Evolutionary conservation across 1,140 invertebrate species (phyloP).

Genomic region (Leptinotarsa texana): DNA sequence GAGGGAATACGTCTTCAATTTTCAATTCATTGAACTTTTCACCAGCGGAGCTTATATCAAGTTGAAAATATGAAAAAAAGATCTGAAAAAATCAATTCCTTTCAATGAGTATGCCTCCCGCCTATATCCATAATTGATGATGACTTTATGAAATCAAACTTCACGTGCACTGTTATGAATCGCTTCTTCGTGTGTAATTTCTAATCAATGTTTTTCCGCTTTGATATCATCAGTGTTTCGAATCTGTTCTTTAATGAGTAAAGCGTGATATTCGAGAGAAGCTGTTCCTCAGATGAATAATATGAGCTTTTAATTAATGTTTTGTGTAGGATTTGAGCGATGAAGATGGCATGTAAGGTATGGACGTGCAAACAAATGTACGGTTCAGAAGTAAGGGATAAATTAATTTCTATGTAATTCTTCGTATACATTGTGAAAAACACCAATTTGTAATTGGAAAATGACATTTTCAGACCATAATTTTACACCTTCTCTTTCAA

Average conservation of each 20-base stretch:
- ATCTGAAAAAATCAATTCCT: too few relatives aligned
- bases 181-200: neutral
- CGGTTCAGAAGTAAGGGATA: too few relatives aligned
- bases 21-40: too few relatives aligned
- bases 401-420: too few relatives aligned
- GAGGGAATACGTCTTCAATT: too few relatives aligned
- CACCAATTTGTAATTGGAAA: too few relatives aligned
- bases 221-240: neutral
- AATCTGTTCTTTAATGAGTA: neutral
- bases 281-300: neutral
- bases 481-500: too few relatives aligned
- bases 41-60: too few relatives aligned
- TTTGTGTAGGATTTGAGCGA: neutral
- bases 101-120: neutral
- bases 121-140: neutral
- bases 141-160: neutral
- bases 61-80: too few relatives aligned
- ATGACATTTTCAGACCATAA: too few relatives aligned
- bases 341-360: neutral
- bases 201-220: slow-evolving; percentile 5
- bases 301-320: neutral
- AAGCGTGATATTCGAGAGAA: neutral
- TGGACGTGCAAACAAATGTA: too few relatives aligned
- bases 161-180: neutral
- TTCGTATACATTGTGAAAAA: too few relatives aligned